These are phyloP conservation scores for Colletes latitarsis DNA, from an alignment of 1,140 invertebrate species.

Conservation along the genomic window DNA sequence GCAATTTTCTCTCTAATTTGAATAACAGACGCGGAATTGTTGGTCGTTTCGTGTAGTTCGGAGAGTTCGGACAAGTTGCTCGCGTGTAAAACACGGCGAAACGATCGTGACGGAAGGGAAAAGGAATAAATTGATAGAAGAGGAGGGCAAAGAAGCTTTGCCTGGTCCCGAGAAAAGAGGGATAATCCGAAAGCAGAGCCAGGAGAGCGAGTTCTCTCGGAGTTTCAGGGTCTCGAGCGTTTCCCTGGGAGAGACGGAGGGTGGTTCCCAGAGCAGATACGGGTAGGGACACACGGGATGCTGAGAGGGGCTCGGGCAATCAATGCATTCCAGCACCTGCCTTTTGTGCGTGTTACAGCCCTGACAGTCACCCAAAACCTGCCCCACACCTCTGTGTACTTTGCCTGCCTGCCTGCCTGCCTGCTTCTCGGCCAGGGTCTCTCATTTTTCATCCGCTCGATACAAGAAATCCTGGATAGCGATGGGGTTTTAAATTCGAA, in stretches of 20 bases:
- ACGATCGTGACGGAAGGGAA: background rate
- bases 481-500: too few relatives aligned
- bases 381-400: conserved; percentile 26
- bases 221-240: background rate
- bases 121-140: background rate
- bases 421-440: conserved; percentile 13
- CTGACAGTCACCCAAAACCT: conserved; percentile 58
- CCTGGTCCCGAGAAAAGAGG: conserved; percentile 18
- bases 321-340: conserved; percentile 75
- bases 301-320: conserved; percentile 53
- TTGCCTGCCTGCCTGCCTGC: background rate
- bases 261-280: conserved; percentile 45
- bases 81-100: background rate
- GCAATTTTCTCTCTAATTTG: too few relatives aligned
- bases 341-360: conserved; percentile 58
- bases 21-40: too few relatives aligned
- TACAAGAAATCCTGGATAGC: too few relatives aligned
- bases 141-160: background rate
- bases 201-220: conserved; percentile 12
- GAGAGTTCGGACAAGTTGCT: too few relatives aligned
- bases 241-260: conserved; percentile 34
- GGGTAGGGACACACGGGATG: conserved; percentile 7
- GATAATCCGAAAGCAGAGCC: conserved; percentile 20
- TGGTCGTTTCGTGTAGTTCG: too few relatives aligned
- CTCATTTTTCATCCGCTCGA: conserved; percentile 12